phyloP scores from a whole-genome alignment of 2,888 invertebrate genomes.

The Latheticus oryzae region DNA sequence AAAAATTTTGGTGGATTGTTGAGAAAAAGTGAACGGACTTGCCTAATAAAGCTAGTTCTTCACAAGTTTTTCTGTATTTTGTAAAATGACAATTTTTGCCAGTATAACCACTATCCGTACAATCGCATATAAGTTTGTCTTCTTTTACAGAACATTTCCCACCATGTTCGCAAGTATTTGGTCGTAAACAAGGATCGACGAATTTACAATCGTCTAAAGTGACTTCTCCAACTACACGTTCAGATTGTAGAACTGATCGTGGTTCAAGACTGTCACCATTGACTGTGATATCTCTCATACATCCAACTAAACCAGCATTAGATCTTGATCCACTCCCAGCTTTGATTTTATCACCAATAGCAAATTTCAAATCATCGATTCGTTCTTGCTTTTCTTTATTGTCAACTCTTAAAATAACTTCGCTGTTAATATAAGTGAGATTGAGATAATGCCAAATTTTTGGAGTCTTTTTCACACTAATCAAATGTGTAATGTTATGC shows the following conservation, averaged over 20 bases:
- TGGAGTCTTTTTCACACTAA: constrained; percentile 83
- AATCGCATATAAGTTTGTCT: constrained; percentile 89
- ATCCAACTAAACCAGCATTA: constrained; percentile 87
- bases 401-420: constrained; percentile 81
- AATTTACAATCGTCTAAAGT: constrained; percentile 91
- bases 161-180: constrained; percentile 92
- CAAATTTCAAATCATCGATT: constrained; percentile 61
- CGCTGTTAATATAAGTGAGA: constrained; percentile 79
- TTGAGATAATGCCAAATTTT: constrained; percentile 88
- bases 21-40: constrained; percentile 4
- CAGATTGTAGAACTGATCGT: constrained; percentile 80
- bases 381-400: constrained; percentile 76
- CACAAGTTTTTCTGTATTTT: constrained; percentile 90
- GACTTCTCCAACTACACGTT: constrained; percentile 87
- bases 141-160: constrained; percentile 92
- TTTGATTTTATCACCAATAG: constrained; percentile 65
- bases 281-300: constrained; percentile 89
- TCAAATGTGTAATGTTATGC: constrained; percentile 81
- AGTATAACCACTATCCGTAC: constrained; percentile 89
- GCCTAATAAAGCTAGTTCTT: constrained; percentile 86
- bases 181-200: constrained; percentile 88
- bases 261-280: constrained; percentile 86
- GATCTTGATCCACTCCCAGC: constrained; percentile 84
- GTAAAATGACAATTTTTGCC: constrained; percentile 97
- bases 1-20: constrained; percentile 28